Evolutionary conservation across 2,888 invertebrate species (phyloP).

Genomic region (Lasioglossum calceatum): DNA sequence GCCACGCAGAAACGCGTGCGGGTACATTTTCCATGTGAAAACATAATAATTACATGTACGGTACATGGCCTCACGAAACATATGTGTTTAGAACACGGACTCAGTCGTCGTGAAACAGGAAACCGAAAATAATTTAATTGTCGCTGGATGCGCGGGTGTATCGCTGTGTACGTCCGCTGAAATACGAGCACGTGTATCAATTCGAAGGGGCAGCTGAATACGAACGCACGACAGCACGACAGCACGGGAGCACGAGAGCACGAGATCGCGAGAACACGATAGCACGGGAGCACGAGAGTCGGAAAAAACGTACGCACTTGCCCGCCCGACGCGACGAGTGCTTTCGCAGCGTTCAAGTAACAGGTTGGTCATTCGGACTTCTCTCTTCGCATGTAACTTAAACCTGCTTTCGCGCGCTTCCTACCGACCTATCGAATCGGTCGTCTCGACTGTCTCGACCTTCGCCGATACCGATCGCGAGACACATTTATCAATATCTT

Average conservation of each 20-base stretch:
- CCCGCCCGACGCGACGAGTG: constrained; percentile 36
- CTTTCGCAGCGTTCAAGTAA: constrained; percentile 73
- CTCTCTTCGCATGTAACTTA: constrained; percentile 43
- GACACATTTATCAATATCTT: not conserved
- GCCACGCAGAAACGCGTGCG: constrained; percentile 8
- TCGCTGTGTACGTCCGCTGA: constrained; percentile 29
- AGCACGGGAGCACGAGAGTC: constrained; percentile 1
- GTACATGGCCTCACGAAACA: constrained; percentile 1
- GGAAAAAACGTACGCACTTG: constrained; percentile 40
- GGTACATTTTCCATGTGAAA: constrained; percentile 5
- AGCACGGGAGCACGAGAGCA: not conserved
- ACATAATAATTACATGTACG: not conserved
- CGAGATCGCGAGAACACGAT: constrained; percentile 25
- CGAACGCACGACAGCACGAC: constrained; percentile 29
- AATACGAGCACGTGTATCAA: constrained; percentile 62
- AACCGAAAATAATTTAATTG: not conserved
- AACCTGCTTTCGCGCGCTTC: constrained; percentile 49
- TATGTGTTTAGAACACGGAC: constrained; percentile 18
- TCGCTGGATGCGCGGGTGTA: not conserved
- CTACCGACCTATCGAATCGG: constrained; percentile 8
- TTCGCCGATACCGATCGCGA: not conserved
- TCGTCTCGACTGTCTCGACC: not conserved
- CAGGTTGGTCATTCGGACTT: constrained; percentile 81
- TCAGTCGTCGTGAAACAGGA: not conserved
- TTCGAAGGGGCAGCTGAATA: constrained; percentile 40